Conservation (phyloP, 2,113 vertebrate genomes). For the Callionymus lyra region DNA sequence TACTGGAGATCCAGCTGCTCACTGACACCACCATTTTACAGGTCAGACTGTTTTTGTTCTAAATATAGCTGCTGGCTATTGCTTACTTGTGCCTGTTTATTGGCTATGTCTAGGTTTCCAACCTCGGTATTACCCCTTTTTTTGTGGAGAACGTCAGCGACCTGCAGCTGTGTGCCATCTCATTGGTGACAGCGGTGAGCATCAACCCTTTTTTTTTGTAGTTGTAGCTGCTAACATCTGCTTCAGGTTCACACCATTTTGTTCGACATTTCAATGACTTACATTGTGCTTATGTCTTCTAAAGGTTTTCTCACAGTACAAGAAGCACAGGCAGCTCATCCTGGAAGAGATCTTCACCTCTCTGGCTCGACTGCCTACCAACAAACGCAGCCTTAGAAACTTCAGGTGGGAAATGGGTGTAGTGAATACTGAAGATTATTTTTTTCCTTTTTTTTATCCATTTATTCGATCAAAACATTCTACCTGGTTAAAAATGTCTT, state of each 20-base stretch:
- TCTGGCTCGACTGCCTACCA: conserved; percentile 87
- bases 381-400: conserved; percentile 92
- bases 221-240: too few species aligned
- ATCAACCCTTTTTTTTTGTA: too few species aligned
- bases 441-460: too few species aligned
- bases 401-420: conserved; percentile 93
- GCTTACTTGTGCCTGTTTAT: conserved; percentile 5
- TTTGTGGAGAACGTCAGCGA: conserved; percentile 98
- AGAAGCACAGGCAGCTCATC: conserved; percentile 95
- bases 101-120: conserved; percentile 75
- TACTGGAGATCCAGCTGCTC: conserved; percentile 92
- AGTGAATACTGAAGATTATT: too few species aligned
- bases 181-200: conserved; percentile 95
- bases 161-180: conserved; percentile 91
- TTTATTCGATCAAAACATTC: too few species aligned
- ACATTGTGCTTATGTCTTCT: neutral
- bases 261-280: neutral
- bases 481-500: neutral
- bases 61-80: neutral
- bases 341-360: conserved; percentile 98
- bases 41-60: conserved; percentile 51
- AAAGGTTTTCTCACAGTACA: conserved; percentile 81
- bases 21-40: conserved; percentile 98
- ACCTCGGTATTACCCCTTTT: conserved; percentile 95
- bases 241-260: neutral